A percentile compares a stretch with the other conserved stretches of the same genome.
Evolutionary conservation across 2,888 invertebrate genomes (phyloP).

Genomic region (Corythucha ciliata): DNA sequence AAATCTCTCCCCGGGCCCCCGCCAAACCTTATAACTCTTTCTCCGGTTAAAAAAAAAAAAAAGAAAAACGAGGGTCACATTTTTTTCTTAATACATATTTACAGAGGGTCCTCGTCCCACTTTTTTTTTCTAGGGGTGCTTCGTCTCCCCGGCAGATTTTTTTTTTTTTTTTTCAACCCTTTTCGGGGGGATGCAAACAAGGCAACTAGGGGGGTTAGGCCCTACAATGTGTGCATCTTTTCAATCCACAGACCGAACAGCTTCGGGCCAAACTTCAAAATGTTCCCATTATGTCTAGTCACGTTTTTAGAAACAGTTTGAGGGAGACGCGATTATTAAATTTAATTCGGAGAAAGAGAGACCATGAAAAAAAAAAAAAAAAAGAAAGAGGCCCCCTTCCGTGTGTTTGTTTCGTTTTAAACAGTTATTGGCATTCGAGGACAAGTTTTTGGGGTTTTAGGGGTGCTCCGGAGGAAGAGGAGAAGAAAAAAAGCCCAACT

Average conservation of each 20-base stretch:
- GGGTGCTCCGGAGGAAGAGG: not conserved
- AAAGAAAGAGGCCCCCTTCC: no score
- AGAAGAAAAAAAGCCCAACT: not conserved
- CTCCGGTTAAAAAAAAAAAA: no score
- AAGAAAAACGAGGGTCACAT: no score
- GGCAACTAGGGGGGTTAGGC: not conserved
- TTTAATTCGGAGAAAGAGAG: no score
- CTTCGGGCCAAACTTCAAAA: slow-evolving; percentile 3
- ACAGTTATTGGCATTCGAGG: no score
- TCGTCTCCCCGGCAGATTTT: slow-evolving; percentile 1
- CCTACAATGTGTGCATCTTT: slow-evolving; percentile 4
- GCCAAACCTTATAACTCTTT: no score
- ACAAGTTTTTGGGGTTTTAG: no score
- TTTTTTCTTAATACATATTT: no score
- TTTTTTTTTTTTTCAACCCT: not conserved
- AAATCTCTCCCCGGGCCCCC: slow-evolving; percentile 5
- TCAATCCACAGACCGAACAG: slow-evolving; percentile 1
- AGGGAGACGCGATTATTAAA: no score
- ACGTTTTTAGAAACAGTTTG: no score
- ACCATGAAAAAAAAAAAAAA: no score
- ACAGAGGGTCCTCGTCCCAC: not conserved
- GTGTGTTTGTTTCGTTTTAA: no score
- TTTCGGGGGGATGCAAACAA: slow-evolving; percentile 11
- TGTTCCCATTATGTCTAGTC: slow-evolving; percentile 6
- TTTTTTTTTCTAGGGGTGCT: not conserved